phyloP scores from a whole-genome alignment of 1,140 invertebrate species.

The Vanessa tameamea region DNA sequence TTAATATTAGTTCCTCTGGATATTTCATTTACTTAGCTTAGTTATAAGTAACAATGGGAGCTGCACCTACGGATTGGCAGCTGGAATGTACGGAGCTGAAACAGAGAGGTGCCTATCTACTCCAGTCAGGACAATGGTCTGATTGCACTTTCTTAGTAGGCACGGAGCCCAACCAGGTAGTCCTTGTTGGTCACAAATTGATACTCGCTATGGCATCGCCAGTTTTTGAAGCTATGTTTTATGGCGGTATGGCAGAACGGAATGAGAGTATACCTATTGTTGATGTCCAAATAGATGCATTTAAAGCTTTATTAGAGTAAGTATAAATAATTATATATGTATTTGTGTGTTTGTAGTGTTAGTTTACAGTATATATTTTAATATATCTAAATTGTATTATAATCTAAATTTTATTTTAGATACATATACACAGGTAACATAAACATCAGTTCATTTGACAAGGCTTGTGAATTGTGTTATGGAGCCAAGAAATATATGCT shows the following conservation, averaged over 20 bases:
- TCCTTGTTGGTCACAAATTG: constrained; percentile 88
- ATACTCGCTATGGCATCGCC: constrained; percentile 92
- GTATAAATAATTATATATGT: constrained; percentile 24
- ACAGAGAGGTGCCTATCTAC: constrained; percentile 85
- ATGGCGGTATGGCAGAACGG: constrained; percentile 86
- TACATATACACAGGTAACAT: constrained; percentile 92
- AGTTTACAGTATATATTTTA: background rate
- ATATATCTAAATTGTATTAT: background rate
- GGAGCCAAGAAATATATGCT: constrained; percentile 94
- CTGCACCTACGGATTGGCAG: constrained; percentile 85
- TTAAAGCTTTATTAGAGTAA: constrained; percentile 84
- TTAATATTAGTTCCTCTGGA: too few relatives aligned
- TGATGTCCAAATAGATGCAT: constrained; percentile 92
- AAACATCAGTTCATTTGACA: constrained; percentile 88
- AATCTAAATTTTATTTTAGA: constrained; percentile 68
- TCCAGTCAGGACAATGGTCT: constrained; percentile 89
- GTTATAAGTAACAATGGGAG: constrained; percentile 46
- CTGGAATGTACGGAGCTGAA: constrained; percentile 84
- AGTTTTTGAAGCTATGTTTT: constrained; percentile 91
- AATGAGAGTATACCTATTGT: constrained; percentile 88
- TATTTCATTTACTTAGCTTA: background rate
- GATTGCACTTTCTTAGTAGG: constrained; percentile 92
- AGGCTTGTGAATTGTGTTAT: constrained; percentile 92
- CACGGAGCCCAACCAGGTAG: constrained; percentile 86
- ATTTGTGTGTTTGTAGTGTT: background rate